Evolutionary conservation across 23 tunicate species (phyloP).

Genomic region (Botrylloides violaceus): DNA sequence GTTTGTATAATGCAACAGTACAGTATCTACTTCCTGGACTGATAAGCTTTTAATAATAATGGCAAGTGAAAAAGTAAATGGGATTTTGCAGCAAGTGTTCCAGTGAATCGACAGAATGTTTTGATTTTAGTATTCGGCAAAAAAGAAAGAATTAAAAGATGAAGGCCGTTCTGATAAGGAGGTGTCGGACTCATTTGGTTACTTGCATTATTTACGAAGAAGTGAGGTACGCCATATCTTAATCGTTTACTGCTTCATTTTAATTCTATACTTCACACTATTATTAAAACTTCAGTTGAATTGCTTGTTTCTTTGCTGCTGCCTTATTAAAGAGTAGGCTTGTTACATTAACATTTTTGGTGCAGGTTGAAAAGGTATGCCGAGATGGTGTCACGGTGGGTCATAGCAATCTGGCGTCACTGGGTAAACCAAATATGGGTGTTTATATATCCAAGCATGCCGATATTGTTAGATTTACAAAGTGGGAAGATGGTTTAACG

Average conservation of each 20-base stretch:
- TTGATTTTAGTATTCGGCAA: constrained; percentile 48
- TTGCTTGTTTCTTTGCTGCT: no score
- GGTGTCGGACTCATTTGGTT: constrained; percentile 39
- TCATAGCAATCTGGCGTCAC: constrained; percentile 30
- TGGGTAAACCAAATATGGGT: constrained; percentile 71
- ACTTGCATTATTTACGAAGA: constrained; percentile 10
- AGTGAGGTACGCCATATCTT: constrained; percentile 49
- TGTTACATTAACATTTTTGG: no score
- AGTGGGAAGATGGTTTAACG: constrained; percentile 13
- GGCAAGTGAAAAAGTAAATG: no score
- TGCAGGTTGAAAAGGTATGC: constrained; percentile 54
- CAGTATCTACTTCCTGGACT: no score
- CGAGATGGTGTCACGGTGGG: constrained; percentile 49
- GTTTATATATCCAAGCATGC: constrained; percentile 88
- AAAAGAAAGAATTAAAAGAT: constrained; percentile 63
- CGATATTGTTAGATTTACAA: constrained; percentile 44
- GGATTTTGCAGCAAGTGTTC: no score
- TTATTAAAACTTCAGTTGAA: no score
- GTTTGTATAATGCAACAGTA: no score
- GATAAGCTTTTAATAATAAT: no score
- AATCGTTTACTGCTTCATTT: no score
- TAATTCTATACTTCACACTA: no score
- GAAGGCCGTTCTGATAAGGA: constrained; percentile 85
- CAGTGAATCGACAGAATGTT: no score
- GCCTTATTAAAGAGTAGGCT: no score